Evolutionary conservation across 2,888 invertebrate genomes (phyloP).

Genomic region (Epiblema foenella): DNA sequence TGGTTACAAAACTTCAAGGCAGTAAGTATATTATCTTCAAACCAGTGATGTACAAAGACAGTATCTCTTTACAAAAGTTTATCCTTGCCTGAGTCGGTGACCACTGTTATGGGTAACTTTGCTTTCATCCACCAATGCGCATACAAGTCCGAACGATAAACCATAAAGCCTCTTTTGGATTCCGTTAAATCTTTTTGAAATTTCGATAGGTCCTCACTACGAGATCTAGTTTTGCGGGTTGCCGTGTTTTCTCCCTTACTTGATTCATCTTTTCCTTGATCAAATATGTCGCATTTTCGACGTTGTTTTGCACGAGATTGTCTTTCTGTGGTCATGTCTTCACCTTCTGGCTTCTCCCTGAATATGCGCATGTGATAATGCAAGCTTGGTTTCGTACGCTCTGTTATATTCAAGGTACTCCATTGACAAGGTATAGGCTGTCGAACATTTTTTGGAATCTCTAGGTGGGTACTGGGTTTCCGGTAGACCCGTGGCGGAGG

Average conservation of each 20-base stretch:
- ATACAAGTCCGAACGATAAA: constrained; percentile 93
- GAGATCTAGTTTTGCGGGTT: constrained; percentile 72
- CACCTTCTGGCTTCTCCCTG: constrained; percentile 66
- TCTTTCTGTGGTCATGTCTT: constrained; percentile 54
- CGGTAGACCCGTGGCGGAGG: constrained; percentile 79
- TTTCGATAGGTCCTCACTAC: constrained; percentile 80
- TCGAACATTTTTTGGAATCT: constrained; percentile 79
- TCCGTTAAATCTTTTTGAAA: constrained; percentile 73
- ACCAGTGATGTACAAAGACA: constrained; percentile 82
- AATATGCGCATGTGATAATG: constrained; percentile 83
- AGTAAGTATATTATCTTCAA: constrained; percentile 78
- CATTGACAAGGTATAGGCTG: constrained; percentile 74
- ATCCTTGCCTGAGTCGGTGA: constrained; percentile 86
- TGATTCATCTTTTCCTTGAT: constrained; percentile 59
- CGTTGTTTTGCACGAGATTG: constrained; percentile 66
- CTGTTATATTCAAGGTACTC: constrained; percentile 80
- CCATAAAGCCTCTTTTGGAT: constrained; percentile 77
- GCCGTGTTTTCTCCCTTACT: constrained; percentile 51
- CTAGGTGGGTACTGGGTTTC: constrained; percentile 78
- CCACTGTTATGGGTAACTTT: constrained; percentile 88
- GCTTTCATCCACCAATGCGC: constrained; percentile 98
- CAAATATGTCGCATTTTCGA: constrained; percentile 70
- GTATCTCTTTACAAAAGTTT: constrained; percentile 84
- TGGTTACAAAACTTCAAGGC: constrained; percentile 83
- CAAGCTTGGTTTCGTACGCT: constrained; percentile 77